A percentile compares a stretch with the other conserved stretches of the same genome.
Evolutionary conservation across 2,113 vertebrate species (phyloP).

Genomic region (Menidia beryllina): DNA sequence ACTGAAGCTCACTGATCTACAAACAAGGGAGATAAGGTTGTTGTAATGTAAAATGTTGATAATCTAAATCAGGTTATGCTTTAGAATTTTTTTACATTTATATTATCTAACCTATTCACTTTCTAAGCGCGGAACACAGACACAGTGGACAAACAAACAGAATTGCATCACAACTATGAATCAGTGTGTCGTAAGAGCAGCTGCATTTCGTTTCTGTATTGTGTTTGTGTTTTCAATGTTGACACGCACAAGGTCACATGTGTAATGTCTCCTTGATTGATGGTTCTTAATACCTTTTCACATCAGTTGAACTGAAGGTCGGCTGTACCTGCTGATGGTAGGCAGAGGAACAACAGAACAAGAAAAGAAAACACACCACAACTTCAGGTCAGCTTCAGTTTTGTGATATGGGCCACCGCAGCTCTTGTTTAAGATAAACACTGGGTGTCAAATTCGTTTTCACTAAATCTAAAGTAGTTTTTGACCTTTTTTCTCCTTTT

Average conservation of each 20-base stretch:
- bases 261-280: slow-evolving; percentile 41
- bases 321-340: background rate
- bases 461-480: too few relatives aligned
- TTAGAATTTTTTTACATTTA: slow-evolving; percentile 11
- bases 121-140: too few relatives aligned
- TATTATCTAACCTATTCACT: slow-evolving; percentile 6
- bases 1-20: background rate
- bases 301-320: slow-evolving; percentile 37
- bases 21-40: background rate
- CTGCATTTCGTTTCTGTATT: too few relatives aligned
- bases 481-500: too few relatives aligned
- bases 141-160: slow-evolving; percentile 23
- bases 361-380: background rate
- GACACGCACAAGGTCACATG: slow-evolving; percentile 48
- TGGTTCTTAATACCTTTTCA: slow-evolving; percentile 30
- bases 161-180: background rate
- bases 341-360: background rate
- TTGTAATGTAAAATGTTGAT: background rate
- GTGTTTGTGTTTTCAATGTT: slow-evolving; percentile 27
- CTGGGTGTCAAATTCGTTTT: too few relatives aligned
- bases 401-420: too few relatives aligned
- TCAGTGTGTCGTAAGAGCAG: background rate
- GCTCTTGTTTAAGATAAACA: too few relatives aligned
- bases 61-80: slow-evolving; percentile 17
- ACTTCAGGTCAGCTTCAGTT: background rate